A percentile compares a stretch with the other conserved stretches of the same genome.
phyloP scores from a whole-genome alignment of 53 echinoderm and acorn worm genomes.

The Antedon mediterranea region DNA sequence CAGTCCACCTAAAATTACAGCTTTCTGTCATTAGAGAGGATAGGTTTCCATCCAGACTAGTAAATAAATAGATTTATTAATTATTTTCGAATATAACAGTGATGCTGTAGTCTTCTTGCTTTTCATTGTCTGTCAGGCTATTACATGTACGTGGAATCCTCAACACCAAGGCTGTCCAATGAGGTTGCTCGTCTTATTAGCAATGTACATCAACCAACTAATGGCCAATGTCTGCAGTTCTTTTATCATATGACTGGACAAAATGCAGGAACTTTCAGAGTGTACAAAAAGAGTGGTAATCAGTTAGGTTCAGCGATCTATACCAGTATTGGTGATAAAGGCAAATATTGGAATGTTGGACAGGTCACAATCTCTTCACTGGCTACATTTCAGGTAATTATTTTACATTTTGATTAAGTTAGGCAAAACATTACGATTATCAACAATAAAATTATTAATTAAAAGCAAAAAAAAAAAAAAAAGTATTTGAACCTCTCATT shows the following conservation, averaged over 20 bases:
- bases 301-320: not conserved
- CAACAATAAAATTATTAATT: too few relatives aligned
- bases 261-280: not conserved
- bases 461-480: too few relatives aligned
- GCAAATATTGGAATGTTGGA: slow-evolving; percentile 18
- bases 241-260: slow-evolving; percentile 1
- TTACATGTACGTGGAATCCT: slow-evolving; percentile 72
- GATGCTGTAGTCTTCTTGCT: too few relatives aligned
- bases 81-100: too few relatives aligned
- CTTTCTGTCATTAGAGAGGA: too few relatives aligned
- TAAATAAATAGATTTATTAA: too few relatives aligned
- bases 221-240: not conserved
- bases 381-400: slow-evolving; percentile 14
- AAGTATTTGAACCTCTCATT: too few relatives aligned
- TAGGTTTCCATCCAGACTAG: too few relatives aligned
- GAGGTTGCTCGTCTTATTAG: not conserved
- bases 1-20: too few relatives aligned
- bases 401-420: not conserved
- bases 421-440: too few relatives aligned
- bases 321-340: slow-evolving; percentile 19
- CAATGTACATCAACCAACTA: not conserved
- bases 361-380: slow-evolving; percentile 5
- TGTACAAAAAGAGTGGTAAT: not conserved
- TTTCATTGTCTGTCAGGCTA: slow-evolving; percentile 22
- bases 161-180: not conserved